A percentile compares a stretch with the other conserved stretches of the same genome.
These are phyloP conservation scores for Lemur catta DNA, from an alignment of 2,797 vertebrate genomes.

Conservation along the genomic window DNA sequence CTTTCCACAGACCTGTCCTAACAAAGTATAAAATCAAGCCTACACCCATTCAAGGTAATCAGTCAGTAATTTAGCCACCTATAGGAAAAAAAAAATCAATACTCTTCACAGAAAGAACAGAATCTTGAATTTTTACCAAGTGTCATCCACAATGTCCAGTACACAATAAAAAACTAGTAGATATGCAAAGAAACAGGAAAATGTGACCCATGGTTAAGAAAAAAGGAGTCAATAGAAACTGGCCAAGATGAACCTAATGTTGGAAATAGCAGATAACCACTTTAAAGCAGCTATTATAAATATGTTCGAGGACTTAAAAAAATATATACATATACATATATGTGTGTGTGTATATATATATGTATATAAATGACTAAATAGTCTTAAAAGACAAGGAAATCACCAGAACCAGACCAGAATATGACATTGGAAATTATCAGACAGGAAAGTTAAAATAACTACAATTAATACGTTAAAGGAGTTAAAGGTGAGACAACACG, in stretches of 20 bases:
- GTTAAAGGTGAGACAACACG: not conserved
- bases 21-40: not conserved
- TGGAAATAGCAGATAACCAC: not conserved
- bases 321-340: not conserved
- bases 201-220: not conserved
- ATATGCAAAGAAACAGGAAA: not conserved
- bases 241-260: not conserved
- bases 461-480: not conserved
- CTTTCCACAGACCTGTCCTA: not conserved
- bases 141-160: not conserved
- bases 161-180: not conserved
- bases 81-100: not conserved
- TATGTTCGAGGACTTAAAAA: not conserved
- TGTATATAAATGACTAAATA: not conserved
- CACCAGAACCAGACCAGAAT: not conserved
- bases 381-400: not conserved
- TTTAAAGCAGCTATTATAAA: not conserved
- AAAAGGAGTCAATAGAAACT: not conserved
- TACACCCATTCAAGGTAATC: not conserved
- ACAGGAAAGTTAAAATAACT: not conserved
- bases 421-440: not conserved
- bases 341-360: not conserved
- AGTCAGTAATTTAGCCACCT: not conserved
- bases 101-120: not conserved
- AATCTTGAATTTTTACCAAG: not conserved